phyloP scores from a whole-genome alignment of 2,113 vertebrate genomes.

The Pipra filicauda region DNA sequence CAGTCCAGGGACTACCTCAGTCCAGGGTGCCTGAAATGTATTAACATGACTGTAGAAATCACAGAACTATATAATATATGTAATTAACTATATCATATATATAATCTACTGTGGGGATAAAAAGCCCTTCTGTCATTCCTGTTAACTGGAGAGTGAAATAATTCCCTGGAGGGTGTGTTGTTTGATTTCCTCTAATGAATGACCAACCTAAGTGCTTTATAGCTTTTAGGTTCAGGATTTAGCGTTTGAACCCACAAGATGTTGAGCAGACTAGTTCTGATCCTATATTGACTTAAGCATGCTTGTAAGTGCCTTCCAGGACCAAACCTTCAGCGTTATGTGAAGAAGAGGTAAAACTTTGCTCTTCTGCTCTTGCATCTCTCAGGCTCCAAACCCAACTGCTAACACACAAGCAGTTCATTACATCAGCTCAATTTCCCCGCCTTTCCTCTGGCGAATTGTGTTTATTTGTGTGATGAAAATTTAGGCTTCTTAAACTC shows the following conservation, averaged over 20 bases:
- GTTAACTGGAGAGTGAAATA: neutral
- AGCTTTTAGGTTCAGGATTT: neutral
- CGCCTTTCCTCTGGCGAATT: neutral
- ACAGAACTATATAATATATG: neutral
- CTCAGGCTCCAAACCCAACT: neutral
- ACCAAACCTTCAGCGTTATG: neutral
- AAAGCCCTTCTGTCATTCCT: neutral
- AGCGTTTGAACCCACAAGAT: neutral
- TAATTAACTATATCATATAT: no score
- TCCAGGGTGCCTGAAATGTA: neutral
- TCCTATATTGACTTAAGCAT: neutral
- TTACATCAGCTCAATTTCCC: neutral
- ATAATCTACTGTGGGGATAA: neutral
- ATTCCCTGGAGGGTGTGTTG: neutral
- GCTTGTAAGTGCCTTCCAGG: neutral
- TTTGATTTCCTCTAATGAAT: neutral
- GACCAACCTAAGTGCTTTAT: neutral
- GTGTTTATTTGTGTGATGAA: neutral
- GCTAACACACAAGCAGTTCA: neutral
- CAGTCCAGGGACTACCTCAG: neutral
- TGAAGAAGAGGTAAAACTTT: neutral
- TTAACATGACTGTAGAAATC: neutral
- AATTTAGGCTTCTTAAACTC: neutral
- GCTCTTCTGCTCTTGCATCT: accelerated
- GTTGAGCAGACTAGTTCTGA: neutral